Conservation (phyloP, 2,888 invertebrate species). For the Hybos culiciformis region DNA sequence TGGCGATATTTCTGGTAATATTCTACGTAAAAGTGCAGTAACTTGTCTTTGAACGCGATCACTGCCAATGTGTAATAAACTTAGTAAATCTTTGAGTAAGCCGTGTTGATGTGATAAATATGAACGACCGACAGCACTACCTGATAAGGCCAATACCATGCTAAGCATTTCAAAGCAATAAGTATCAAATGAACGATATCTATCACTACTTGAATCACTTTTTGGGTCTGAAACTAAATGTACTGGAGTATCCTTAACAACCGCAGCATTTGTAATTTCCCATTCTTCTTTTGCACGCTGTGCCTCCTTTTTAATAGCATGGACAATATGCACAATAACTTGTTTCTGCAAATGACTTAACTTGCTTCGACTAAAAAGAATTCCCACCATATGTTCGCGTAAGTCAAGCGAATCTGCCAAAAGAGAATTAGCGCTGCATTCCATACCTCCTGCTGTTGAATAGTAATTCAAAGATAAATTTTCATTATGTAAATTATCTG, state of each 20-base stretch:
- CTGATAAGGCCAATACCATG: slow-evolving; percentile 83
- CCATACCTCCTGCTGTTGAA: slow-evolving; percentile 28
- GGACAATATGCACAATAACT: slow-evolving; percentile 80
- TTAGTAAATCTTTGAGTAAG: slow-evolving; percentile 68
- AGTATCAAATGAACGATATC: slow-evolving; percentile 49
- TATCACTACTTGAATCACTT: slow-evolving; percentile 25
- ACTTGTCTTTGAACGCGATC: slow-evolving; percentile 88
- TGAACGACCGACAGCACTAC: slow-evolving; percentile 77
- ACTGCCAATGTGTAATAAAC: slow-evolving; percentile 83
- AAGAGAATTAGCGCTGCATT: slow-evolving; percentile 26
- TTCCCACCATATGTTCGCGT: slow-evolving; percentile 92
- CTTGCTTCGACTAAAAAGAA: slow-evolving; percentile 86
- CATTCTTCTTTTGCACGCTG: slow-evolving; percentile 78
- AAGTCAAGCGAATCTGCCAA: slow-evolving; percentile 50
- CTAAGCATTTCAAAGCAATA: slow-evolving; percentile 97
- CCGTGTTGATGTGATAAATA: slow-evolving; percentile 84
- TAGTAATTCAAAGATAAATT: slow-evolving; percentile 12
- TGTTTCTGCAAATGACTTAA: slow-evolving; percentile 86
- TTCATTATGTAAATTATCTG: slow-evolving; percentile 38
- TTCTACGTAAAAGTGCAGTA: slow-evolving; percentile 70
- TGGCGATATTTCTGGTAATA: slow-evolving; percentile 81
- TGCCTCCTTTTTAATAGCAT: slow-evolving; percentile 82
- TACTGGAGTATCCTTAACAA: slow-evolving; percentile 19
- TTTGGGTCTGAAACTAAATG: slow-evolving; percentile 25
- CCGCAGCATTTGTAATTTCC: slow-evolving; percentile 47